Percentiles rank a stretch among this genome's conserved stretches.
Evolutionary conservation across 2,888 invertebrate species (phyloP).

Genomic region (Griposia aprilina): DNA sequence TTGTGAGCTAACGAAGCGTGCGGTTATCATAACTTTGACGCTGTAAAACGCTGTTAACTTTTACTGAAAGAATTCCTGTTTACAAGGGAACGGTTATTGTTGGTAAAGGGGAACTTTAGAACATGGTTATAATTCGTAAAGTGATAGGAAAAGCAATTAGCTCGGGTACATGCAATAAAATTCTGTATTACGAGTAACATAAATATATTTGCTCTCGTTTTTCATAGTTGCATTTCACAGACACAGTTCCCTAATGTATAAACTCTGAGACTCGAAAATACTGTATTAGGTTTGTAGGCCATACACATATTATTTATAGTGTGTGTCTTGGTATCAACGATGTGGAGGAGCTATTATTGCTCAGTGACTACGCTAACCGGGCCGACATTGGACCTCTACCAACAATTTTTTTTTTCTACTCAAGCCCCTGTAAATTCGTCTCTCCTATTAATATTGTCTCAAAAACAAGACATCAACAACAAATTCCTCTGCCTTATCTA

Average conservation of each 20-base stretch:
- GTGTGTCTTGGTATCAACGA: background rate
- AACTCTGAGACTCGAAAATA: too few species aligned
- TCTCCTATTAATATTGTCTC: background rate
- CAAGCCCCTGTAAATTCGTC: background rate
- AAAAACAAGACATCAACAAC: background rate
- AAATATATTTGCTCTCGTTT: too few species aligned
- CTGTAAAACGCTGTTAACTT: constrained; percentile 45
- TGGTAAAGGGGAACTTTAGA: constrained; percentile 7
- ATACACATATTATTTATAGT: background rate
- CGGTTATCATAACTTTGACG: constrained; percentile 56
- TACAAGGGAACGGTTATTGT: background rate
- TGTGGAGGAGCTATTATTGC: background rate
- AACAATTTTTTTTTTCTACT: background rate
- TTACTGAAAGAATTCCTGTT: constrained; percentile 38
- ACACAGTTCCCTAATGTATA: too few species aligned
- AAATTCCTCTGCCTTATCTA: background rate
- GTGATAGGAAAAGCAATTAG: constrained; percentile 5
- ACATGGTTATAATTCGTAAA: constrained; percentile 1
- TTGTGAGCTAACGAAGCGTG: constrained; percentile 55
- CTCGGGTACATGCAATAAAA: background rate
- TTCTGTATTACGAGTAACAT: too few species aligned
- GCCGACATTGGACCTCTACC: background rate
- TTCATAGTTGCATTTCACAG: too few species aligned
- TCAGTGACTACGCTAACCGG: background rate
- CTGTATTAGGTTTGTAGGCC: too few species aligned